Conservation (phyloP, 2,888 invertebrate genomes). For the Eucera pruinosa region DNA sequence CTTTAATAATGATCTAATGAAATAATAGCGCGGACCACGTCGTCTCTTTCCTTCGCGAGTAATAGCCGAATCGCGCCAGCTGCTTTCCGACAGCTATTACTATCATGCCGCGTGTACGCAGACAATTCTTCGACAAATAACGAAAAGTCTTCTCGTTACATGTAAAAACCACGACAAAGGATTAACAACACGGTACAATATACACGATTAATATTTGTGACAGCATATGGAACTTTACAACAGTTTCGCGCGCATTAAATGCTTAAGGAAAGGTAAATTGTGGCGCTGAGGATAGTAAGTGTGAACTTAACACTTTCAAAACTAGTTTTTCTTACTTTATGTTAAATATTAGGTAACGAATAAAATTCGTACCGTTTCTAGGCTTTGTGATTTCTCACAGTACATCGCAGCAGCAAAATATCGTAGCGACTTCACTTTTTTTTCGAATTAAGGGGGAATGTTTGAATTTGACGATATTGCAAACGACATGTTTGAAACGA, state of each 20-base stretch:
- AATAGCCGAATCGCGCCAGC: constrained; percentile 58
- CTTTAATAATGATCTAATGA: constrained; percentile 80
- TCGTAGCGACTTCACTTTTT: no score
- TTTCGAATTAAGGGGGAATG: no score
- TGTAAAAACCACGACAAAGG: background rate
- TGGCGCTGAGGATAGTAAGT: no score
- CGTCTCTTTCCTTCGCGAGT: constrained; percentile 70
- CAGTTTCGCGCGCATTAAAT: background rate
- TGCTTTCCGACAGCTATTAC: background rate
- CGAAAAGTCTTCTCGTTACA: background rate
- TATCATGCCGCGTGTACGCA: background rate
- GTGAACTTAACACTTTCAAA: no score
- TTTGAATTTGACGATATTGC: no score
- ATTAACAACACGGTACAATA: background rate
- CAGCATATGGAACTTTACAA: background rate
- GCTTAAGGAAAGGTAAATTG: background rate
- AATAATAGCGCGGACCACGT: constrained; percentile 73
- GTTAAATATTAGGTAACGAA: no score
- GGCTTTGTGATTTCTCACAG: no score
- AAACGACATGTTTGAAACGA: no score
- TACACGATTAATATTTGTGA: constrained; percentile 1
- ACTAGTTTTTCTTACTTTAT: no score
- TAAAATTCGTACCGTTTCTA: no score
- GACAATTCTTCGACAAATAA: constrained; percentile 19
- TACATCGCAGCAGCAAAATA: no score